These are phyloP conservation scores for Dicranocentrus wangi DNA, from an alignment of 2,888 invertebrate genomes.

Conservation along the genomic window DNA sequence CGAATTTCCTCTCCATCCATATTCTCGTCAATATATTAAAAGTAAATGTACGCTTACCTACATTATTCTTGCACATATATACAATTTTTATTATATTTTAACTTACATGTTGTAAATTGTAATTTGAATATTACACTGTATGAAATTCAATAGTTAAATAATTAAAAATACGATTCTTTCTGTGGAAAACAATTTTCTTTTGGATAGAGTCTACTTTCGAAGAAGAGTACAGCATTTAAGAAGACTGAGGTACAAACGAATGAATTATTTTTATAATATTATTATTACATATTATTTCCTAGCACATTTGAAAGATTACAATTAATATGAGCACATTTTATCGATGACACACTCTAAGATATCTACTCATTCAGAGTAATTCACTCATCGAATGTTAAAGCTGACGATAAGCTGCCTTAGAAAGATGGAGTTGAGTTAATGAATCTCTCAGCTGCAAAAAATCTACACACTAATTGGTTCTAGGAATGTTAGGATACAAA, in stretches of 20 bases:
- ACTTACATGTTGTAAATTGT: background rate
- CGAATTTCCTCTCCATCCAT: background rate
- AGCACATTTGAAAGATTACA: conserved; percentile 24
- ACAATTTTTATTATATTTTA: background rate
- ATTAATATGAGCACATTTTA: conserved; percentile 27
- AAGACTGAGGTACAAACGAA: conserved; percentile 3
- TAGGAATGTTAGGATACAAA: conserved; percentile 23
- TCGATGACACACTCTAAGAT: conserved; percentile 11
- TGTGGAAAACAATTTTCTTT: background rate
- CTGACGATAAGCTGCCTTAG: background rate
- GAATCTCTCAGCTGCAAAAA: background rate
- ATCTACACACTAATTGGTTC: conserved; percentile 1
- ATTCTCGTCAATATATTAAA: background rate
- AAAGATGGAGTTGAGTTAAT: background rate
- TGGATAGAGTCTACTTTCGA: too few relatives aligned
- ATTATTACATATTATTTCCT: background rate
- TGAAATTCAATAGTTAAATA: conserved; percentile 3
- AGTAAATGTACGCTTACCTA: background rate
- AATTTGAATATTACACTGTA: background rate
- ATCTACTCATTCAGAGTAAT: background rate
- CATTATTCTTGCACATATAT: too few relatives aligned
- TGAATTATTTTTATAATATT: background rate
- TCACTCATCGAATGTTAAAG: conserved; percentile 1
- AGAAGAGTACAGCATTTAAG: background rate
- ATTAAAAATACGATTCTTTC: conserved; percentile 27